A percentile compares a stretch with the other conserved stretches of the same genome.
Conservation (phyloP, 2,888 invertebrate genomes). For the Baccha elongata region DNA sequence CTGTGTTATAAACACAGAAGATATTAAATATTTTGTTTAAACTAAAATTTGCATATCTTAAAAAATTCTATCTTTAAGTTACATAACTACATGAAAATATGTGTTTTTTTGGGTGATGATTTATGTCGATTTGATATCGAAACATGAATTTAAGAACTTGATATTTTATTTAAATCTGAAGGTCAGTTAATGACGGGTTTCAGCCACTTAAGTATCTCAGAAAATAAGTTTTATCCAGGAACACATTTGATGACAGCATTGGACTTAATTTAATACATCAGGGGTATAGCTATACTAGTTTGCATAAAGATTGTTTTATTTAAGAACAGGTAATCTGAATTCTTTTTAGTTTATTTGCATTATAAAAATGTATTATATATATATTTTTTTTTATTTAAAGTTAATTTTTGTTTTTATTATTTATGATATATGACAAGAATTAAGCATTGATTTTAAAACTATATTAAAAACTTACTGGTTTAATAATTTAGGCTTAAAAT, state of each 20-base stretch:
- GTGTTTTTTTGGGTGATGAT: constrained; percentile 1
- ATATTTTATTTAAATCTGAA: constrained; percentile 1
- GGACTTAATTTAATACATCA: not conserved
- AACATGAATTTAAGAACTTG: constrained; percentile 13
- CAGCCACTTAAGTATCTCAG: not conserved
- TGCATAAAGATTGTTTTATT: not conserved
- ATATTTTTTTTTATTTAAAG: too few relatives aligned
- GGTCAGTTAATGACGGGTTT: not conserved
- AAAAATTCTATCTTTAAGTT: constrained; percentile 35
- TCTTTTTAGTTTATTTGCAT: not conserved
- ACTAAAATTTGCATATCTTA: constrained; percentile 54
- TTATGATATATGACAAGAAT: too few relatives aligned
- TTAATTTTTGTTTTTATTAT: too few relatives aligned
- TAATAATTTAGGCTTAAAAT: too few relatives aligned
- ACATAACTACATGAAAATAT: constrained; percentile 42
- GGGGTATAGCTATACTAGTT: too few relatives aligned
- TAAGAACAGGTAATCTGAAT: not conserved
- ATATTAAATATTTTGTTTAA: constrained; percentile 9
- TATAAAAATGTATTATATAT: too few relatives aligned
- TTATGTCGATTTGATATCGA: not conserved
- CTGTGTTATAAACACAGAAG: constrained; percentile 8
- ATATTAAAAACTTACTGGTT: too few relatives aligned
- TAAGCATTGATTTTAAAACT: too few relatives aligned
- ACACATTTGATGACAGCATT: constrained; percentile 17
- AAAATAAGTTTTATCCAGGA: not conserved